These are phyloP conservation scores for Phania funesta DNA, from an alignment of 2,888 invertebrate genomes.

Conservation along the genomic window DNA sequence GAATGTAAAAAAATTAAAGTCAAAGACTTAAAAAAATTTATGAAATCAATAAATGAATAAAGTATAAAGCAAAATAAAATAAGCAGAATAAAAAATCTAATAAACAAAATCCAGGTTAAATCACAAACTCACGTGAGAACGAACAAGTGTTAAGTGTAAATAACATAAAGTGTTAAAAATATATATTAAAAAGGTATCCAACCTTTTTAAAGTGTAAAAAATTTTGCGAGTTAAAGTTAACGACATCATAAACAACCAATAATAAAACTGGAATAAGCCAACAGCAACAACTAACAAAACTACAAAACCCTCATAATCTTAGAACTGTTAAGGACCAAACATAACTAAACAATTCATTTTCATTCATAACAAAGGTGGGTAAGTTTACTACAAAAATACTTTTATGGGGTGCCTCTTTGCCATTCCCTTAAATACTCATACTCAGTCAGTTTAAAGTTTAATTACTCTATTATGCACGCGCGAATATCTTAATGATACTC, in stretches of 20 bases:
- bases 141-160: neutral
- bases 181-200: conserved; percentile 16
- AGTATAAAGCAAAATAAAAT: conserved; percentile 15
- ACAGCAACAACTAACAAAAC: neutral
- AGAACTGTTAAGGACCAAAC: conserved; percentile 41
- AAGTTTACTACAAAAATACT: neutral
- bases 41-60: conserved; percentile 47
- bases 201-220: conserved; percentile 48
- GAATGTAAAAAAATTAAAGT: conserved; percentile 32
- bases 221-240: no score
- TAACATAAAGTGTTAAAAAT: conserved; percentile 22
- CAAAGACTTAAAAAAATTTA: conserved; percentile 35
- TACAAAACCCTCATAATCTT: conserved; percentile 35
- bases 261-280: conserved; percentile 4
- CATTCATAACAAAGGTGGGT: conserved; percentile 49
- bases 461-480: conserved; percentile 22
- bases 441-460: conserved; percentile 1
- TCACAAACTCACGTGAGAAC: conserved; percentile 19
- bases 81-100: conserved; percentile 19
- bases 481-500: neutral
- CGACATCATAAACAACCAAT: conserved; percentile 44
- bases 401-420: neutral
- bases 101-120: conserved; percentile 16
- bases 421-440: no score
- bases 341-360: conserved; percentile 37